A percentile compares a stretch with the other conserved stretches of the same genome.
Conservation (phyloP, 2,113 vertebrate genomes). For the Camelus dromedarius region DNA sequence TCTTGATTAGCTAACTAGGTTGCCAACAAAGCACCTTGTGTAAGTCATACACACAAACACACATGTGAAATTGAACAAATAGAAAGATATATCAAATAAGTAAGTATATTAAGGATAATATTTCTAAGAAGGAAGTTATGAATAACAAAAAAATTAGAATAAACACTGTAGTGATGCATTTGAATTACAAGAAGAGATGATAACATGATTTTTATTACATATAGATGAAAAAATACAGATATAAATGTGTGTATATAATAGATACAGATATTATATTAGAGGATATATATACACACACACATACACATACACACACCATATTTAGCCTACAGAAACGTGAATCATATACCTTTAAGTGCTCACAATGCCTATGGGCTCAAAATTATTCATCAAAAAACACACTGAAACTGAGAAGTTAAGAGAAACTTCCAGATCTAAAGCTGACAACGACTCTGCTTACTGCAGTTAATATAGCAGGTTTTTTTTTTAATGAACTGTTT, state of each 20-base stretch:
- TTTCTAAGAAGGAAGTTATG: background rate
- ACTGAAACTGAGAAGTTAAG: background rate
- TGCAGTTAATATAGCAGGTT: background rate
- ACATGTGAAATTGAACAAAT: background rate
- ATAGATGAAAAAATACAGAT: background rate
- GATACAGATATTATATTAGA: too few species aligned
- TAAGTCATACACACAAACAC: background rate
- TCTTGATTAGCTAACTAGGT: background rate
- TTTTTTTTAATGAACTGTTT: background rate
- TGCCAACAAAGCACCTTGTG: background rate
- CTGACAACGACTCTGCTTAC: background rate
- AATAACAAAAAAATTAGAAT: background rate
- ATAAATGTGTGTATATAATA: background rate
- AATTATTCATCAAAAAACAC: constrained; percentile 19
- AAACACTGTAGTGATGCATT: background rate
- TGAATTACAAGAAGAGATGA: background rate
- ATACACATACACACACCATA: background rate
- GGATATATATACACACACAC: too few species aligned
- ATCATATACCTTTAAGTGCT: background rate
- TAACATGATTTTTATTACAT: background rate
- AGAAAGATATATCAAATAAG: background rate
- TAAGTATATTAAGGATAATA: background rate
- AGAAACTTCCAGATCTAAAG: background rate
- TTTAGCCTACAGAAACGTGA: constrained; percentile 2
- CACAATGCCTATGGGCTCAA: background rate